Conservation (phyloP, 1,140 invertebrate genomes). For the Lepidurus apus region DNA sequence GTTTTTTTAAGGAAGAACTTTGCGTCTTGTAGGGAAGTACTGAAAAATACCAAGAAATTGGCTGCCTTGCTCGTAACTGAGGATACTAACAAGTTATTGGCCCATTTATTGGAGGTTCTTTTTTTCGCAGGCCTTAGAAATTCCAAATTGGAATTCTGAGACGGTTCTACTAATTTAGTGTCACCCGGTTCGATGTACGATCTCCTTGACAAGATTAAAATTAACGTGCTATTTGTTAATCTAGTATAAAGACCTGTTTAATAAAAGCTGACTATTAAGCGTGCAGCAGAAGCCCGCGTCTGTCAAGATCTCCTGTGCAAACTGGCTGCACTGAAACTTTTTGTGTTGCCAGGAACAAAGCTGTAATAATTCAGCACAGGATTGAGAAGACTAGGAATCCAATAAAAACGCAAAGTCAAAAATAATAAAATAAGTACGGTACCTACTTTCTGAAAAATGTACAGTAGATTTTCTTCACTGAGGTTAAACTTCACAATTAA, state of each 20-base stretch:
- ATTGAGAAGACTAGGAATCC: not conserved
- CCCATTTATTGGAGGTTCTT: too few relatives aligned
- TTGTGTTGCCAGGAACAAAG: not conserved
- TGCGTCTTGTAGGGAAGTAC: not conserved
- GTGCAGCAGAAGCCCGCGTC: conserved; percentile 30
- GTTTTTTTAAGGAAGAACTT: not conserved
- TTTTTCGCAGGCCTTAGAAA: too few relatives aligned
- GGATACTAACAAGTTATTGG: too few relatives aligned
- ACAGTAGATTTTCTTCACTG: too few relatives aligned
- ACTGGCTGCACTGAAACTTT: not conserved
- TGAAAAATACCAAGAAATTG: not conserved
- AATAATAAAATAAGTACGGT: too few relatives aligned
- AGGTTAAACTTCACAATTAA: too few relatives aligned
- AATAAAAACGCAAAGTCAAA: not conserved
- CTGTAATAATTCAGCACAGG: not conserved
- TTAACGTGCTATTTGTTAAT: not conserved
- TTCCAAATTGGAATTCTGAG: too few relatives aligned
- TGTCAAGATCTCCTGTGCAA: not conserved
- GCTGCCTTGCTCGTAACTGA: too few relatives aligned
- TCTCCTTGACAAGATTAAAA: not conserved
- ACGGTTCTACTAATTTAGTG: too few relatives aligned
- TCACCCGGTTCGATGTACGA: not conserved
- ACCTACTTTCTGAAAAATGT: too few relatives aligned
- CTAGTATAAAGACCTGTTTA: not conserved
- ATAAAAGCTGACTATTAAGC: not conserved